A percentile compares a stretch with the other conserved stretches of the same genome.
These are phyloP conservation scores for Cynaeus angustus DNA, from an alignment of 2,888 invertebrate genomes.

Conservation along the genomic window DNA sequence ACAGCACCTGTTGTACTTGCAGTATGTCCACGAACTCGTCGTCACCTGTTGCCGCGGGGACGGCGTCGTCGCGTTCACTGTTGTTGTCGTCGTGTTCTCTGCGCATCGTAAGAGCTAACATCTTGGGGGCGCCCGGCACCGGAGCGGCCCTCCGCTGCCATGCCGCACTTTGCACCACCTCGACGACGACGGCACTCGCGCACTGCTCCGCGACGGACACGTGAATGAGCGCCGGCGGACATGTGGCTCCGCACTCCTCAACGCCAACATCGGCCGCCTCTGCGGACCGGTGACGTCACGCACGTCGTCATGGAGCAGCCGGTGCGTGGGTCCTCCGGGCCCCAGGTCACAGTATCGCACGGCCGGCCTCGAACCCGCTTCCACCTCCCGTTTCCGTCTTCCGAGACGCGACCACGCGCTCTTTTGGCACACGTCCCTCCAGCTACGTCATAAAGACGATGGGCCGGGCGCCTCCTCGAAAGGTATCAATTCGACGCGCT, in stretches of 20 bases:
- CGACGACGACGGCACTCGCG: slow-evolving; percentile 68
- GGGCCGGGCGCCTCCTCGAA: slow-evolving; percentile 62
- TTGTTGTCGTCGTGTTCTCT: slow-evolving; percentile 78
- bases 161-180: slow-evolving; percentile 73
- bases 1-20: slow-evolving; percentile 84
- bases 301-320: slow-evolving; percentile 66
- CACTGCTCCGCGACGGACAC: slow-evolving; percentile 66
- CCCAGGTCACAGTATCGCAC: slow-evolving; percentile 44
- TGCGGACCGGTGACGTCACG: slow-evolving; percentile 66
- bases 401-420: slow-evolving; percentile 43
- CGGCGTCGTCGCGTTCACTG: slow-evolving; percentile 59
- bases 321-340: slow-evolving; percentile 58
- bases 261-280: slow-evolving; percentile 62
- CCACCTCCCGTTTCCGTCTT: slow-evolving; percentile 26
- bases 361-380: slow-evolving; percentile 45
- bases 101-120: slow-evolving; percentile 81
- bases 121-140: slow-evolving; percentile 75
- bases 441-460: slow-evolving; percentile 52
- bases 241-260: slow-evolving; percentile 68
- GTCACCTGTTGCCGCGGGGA: slow-evolving; percentile 51
- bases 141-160: slow-evolving; percentile 71
- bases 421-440: slow-evolving; percentile 55
- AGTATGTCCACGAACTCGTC: slow-evolving; percentile 90
- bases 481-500: slow-evolving; percentile 62
- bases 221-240: slow-evolving; percentile 53